Evolutionary conservation across 2,888 invertebrate genomes (phyloP).

Genomic region (Xiphydria camelus): DNA sequence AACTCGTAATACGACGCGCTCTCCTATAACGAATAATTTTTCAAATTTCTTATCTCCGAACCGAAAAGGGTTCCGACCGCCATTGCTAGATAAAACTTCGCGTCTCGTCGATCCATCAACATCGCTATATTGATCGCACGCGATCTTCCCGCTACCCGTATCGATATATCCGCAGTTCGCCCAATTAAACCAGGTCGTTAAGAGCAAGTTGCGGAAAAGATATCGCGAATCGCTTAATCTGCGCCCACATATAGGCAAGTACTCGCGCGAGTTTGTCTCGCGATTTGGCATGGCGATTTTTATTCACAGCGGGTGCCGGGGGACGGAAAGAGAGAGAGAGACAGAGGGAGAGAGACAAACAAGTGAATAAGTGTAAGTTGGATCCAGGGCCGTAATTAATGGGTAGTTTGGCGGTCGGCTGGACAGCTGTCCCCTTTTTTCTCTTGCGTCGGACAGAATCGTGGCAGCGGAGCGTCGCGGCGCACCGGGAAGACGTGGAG

Average conservation of each 20-base stretch:
- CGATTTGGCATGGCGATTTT: constrained; percentile 37
- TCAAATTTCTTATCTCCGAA: too few species aligned
- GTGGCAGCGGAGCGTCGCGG: constrained; percentile 39
- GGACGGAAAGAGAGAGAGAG: constrained; percentile 11
- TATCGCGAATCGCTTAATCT: too few species aligned
- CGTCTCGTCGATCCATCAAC: neutral
- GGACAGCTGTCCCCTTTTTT: constrained; percentile 56
- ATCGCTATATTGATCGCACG: too few species aligned
- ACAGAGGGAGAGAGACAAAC: constrained; percentile 37
- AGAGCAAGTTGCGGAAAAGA: too few species aligned
- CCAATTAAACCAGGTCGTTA: too few species aligned
- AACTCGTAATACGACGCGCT: too few species aligned
- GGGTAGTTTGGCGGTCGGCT: constrained; percentile 55
- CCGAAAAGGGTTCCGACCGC: too few species aligned
- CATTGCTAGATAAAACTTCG: constrained; percentile 8
- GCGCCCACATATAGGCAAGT: too few species aligned
- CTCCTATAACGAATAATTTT: too few species aligned
- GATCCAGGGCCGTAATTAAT: constrained; percentile 51
- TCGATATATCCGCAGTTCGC: too few species aligned
- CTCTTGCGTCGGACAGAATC: constrained; percentile 23
- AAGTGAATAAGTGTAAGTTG: constrained; percentile 39
- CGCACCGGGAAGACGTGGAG: constrained; percentile 44
- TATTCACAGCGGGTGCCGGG: constrained; percentile 26
- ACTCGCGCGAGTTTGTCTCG: too few species aligned
- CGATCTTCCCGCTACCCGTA: too few species aligned